A percentile compares a stretch with the other conserved stretches of the same genome.
Evolutionary conservation across 2,888 invertebrate genomes (phyloP).

Genomic region (Melanargia galathea): DNA sequence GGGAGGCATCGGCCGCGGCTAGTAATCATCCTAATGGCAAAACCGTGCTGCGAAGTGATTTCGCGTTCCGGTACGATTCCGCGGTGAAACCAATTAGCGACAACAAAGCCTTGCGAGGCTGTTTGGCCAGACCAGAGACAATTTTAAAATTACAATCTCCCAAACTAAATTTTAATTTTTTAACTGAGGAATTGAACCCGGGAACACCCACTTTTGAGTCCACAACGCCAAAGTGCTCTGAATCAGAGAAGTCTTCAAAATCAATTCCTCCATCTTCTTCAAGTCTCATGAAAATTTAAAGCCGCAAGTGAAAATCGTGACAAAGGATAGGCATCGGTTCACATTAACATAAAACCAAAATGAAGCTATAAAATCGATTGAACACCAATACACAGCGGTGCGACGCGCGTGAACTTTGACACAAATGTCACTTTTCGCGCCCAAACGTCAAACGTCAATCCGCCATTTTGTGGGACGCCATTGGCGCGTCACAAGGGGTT

Average conservation of each 20-base stretch:
- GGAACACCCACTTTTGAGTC: too few relatives aligned
- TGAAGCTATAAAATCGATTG: conserved; percentile 69
- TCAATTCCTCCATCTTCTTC: neutral
- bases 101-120: too few relatives aligned
- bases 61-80: too few relatives aligned
- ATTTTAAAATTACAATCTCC: too few relatives aligned
- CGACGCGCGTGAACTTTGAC: conserved; percentile 54
- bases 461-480: conserved; percentile 63
- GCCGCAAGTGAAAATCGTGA: conserved; percentile 1
- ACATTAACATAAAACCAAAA: conserved; percentile 49
- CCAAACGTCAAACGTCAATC: conserved; percentile 76
- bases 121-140: too few relatives aligned
- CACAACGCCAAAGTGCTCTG: too few relatives aligned
- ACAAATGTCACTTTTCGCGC: conserved; percentile 77
- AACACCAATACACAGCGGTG: conserved; percentile 54
- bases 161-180: too few relatives aligned
- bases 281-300: neutral
- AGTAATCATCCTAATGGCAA: too few relatives aligned
- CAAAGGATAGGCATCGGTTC: conserved; percentile 37
- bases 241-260: neutral
- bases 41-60: too few relatives aligned
- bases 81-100: too few relatives aligned
- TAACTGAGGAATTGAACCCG: too few relatives aligned
- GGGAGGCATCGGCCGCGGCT: too few relatives aligned
- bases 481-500: conserved; percentile 65